Percentiles rank a stretch among this genome's conserved stretches.
Conservation (phyloP, 1,140 invertebrate species). For the Lepidurus apus region DNA sequence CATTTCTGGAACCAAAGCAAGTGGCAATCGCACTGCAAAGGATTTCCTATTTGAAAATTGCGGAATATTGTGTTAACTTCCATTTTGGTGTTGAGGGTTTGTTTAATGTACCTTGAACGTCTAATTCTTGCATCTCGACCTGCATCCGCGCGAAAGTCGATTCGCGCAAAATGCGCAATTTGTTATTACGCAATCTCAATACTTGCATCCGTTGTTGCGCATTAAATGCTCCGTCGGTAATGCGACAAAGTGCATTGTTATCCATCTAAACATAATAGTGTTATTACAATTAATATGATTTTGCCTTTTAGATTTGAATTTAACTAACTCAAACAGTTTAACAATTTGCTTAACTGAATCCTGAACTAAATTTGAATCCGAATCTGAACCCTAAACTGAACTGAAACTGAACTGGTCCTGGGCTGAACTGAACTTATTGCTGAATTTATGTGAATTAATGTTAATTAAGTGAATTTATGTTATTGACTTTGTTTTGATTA, state of each 20-base stretch:
- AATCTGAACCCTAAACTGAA: too few species aligned
- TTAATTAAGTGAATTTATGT: too few species aligned
- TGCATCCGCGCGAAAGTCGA: conserved; percentile 53
- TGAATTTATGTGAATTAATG: too few species aligned
- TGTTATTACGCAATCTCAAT: conserved; percentile 70
- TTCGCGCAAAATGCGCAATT: conserved; percentile 65
- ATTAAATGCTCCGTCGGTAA: conserved; percentile 63
- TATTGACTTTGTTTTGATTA: conserved; percentile 42
- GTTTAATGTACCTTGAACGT: background rate
- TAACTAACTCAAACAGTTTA: too few species aligned
- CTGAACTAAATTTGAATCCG: too few species aligned
- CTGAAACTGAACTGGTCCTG: too few species aligned
- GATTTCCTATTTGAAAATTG: background rate
- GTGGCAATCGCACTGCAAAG: background rate
- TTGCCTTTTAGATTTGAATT: conserved; percentile 52
- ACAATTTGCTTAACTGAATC: too few species aligned
- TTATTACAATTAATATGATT: background rate
- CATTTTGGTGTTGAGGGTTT: background rate
- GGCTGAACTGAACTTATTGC: too few species aligned
- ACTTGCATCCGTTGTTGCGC: conserved; percentile 73
- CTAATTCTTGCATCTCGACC: background rate
- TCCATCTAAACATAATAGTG: conserved; percentile 54
- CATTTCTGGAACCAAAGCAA: background rate
- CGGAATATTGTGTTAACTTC: background rate
- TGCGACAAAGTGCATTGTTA: conserved; percentile 46